Evolutionary conservation across 2,797 vertebrate genomes (phyloP).

Genomic region (Sebastes trivittatus): DNA sequence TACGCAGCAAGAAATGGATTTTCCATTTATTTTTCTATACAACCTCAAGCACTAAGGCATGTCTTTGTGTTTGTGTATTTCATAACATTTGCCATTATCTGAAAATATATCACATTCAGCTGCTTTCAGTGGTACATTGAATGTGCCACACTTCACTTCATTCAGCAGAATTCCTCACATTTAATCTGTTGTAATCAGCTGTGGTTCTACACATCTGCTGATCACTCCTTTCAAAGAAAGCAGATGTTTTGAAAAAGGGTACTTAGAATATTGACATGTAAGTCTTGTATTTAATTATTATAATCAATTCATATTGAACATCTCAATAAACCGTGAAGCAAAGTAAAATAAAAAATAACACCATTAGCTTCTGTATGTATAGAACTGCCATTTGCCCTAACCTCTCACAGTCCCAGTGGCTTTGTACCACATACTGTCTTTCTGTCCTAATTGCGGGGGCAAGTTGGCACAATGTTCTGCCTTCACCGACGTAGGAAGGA

Average conservation of each 20-base stretch:
- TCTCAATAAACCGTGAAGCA: background rate
- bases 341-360: background rate
- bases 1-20: slow-evolving; percentile 50
- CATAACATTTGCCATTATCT: slow-evolving; percentile 19
- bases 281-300: background rate
- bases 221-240: background rate
- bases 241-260: background rate
- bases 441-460: slow-evolving; percentile 55
- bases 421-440: slow-evolving; percentile 39
- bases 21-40: slow-evolving; percentile 41
- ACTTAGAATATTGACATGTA: background rate
- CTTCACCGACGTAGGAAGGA: slow-evolving; percentile 49
- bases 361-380: background rate
- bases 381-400: slow-evolving; percentile 5
- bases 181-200: background rate
- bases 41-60: slow-evolving; percentile 8
- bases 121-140: background rate
- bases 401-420: slow-evolving; percentile 22
- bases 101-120: slow-evolving; percentile 16
- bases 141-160: background rate
- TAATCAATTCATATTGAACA: background rate
- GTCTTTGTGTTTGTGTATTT: slow-evolving; percentile 4
- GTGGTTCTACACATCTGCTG: background rate
- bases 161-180: background rate
- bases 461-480: slow-evolving; percentile 48